Base-by-base conservation (phyloP, 1,140 invertebrate species). In the Camponotus pennsylvanicus region DNA sequence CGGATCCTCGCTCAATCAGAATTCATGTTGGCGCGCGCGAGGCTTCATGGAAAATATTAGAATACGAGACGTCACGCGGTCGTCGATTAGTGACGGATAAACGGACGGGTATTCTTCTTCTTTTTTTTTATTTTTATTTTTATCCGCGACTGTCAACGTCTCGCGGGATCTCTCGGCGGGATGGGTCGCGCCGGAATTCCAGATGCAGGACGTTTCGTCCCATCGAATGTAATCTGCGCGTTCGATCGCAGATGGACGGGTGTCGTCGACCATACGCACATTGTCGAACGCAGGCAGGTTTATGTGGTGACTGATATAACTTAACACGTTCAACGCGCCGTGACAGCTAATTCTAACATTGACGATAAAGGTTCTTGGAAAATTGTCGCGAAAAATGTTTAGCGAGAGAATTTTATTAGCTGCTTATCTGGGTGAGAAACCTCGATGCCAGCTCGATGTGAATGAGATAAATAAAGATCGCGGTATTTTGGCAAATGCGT, bases 21-120 rank as follows among this genome's bases (percentile, higher is more conserved):
- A 94, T 93, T 92, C 89, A 88, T 88, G 73, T 77, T 88, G 90
- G 79, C 87, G 86, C 89, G 86, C 89, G 86, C 84, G 88, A 86
- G 86, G 92, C 91, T 95, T 94, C 93, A 91, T 90, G 90, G 93
- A 92, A 94, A 92, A 91, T 94, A 94, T 94, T 94, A 93, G 91
- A 95, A 94, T 94, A 94, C 92, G 80, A 90, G 92, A 89, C n/a
- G 18, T 52, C 45, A 13, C 32, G 61, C 82, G 67, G 59, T 67
- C 59, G 57, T 76, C 78, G 90, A 93, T 93, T 91, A 89, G 85
- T 89, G 79, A 45, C 42, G 86, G 88, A 93, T 92, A 92, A 93
- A 85, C 49, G 18, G 64, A 57, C 32, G 57, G 80, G 40, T 21
- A 40, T 40, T 21, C 55, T 45, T 37, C 57, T 40, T 18, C 64